Evolutionary conservation across 2,888 invertebrate species (phyloP).

Genomic region (Temnothorax ravouxi): DNA sequence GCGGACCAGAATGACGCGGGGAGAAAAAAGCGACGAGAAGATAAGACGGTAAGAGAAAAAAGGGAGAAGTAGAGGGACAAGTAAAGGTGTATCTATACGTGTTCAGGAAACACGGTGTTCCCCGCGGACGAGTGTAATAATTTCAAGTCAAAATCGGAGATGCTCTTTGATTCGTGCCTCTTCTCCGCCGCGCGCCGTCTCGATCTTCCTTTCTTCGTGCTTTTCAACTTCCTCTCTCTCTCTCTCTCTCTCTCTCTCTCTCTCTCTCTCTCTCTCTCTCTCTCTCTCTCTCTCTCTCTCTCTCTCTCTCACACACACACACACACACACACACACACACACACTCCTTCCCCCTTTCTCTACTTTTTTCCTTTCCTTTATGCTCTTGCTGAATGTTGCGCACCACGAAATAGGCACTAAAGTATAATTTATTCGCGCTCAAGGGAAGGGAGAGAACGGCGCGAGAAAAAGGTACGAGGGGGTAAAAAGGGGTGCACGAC

Average conservation of each 20-base stretch:
- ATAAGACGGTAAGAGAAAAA: not conserved
- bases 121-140: conserved; percentile 64
- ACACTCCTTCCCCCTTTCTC: not conserved
- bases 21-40: conserved; percentile 46
- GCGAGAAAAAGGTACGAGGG: conserved; percentile 7
- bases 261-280: too few relatives aligned
- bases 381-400: conserved; percentile 51
- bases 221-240: conserved; percentile 24
- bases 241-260: not conserved
- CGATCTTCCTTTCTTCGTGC: not conserved
- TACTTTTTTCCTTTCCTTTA: conserved; percentile 18
- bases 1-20: conserved; percentile 53
- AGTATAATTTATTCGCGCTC: conserved; percentile 72
- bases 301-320: too few relatives aligned
- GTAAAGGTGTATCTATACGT: conserved; percentile 46
- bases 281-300: too few relatives aligned
- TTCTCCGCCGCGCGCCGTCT: conserved; percentile 28
- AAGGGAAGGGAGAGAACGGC: conserved; percentile 43
- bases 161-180: conserved; percentile 62
- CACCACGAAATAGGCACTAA: conserved; percentile 68
- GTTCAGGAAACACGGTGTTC: conserved; percentile 56
- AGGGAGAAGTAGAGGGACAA: conserved; percentile 1
- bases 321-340: too few relatives aligned
- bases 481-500: conserved; percentile 58
- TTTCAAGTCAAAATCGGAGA: conserved; percentile 55